Conservation (phyloP, 2,113 vertebrate species). For the Struthidea cinerea region DNA sequence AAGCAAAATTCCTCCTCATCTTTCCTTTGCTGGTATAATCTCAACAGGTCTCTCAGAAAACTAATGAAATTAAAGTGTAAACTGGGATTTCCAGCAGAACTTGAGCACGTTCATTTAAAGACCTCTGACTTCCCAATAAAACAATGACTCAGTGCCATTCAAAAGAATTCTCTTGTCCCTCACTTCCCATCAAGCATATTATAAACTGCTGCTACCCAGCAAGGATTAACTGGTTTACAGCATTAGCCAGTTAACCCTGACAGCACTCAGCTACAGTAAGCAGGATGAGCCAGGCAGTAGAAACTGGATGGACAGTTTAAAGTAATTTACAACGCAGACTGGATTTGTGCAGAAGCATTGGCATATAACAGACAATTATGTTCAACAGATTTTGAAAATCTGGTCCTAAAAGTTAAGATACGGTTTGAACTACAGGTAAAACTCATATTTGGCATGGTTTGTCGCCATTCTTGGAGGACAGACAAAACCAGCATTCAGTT, state of each 20-base stretch:
- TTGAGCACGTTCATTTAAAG: neutral
- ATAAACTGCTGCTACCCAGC: neutral
- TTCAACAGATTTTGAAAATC: neutral
- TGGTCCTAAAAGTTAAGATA: neutral
- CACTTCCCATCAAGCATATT: neutral
- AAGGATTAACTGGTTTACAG: neutral
- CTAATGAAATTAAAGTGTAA: neutral
- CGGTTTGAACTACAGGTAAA: neutral
- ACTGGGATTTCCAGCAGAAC: neutral
- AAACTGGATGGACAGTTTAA: neutral
- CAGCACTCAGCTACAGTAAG: neutral
- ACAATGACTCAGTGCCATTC: neutral
- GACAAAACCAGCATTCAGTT: neutral
- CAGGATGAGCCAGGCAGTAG: neutral
- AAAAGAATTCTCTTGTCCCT: neutral
- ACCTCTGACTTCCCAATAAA: neutral
- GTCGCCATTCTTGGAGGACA: neutral
- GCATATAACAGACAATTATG: neutral
- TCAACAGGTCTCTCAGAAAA: neutral
- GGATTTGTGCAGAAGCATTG: neutral
- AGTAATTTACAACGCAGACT: neutral
- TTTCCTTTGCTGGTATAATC: neutral
- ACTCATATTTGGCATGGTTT: neutral
- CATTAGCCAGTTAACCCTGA: neutral
- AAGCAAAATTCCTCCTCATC: neutral